These are phyloP conservation scores for Sminthurides bifidus DNA, from an alignment of 1,140 invertebrate genomes.

Conservation along the genomic window DNA sequence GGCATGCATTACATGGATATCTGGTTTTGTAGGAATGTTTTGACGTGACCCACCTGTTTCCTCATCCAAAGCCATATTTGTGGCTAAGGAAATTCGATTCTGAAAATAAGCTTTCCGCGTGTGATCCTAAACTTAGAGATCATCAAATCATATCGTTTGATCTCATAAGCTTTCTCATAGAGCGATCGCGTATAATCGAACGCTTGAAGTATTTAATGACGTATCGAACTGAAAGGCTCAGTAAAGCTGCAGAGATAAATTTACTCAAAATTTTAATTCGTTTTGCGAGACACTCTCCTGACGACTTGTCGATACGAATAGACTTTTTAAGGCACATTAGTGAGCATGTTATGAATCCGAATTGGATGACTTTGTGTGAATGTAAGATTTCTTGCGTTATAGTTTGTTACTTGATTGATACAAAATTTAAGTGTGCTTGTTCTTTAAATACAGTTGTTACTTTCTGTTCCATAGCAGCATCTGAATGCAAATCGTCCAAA, in stretches of 20 bases:
- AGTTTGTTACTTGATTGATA: neutral
- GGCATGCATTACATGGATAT: constrained; percentile 31
- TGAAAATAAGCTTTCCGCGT: constrained; percentile 38
- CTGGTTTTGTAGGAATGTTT: constrained; percentile 29
- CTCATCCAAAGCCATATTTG: constrained; percentile 41
- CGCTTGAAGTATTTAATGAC: constrained; percentile 7
- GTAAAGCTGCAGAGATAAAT: constrained; percentile 32
- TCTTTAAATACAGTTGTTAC: no score
- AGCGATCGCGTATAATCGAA: constrained; percentile 25
- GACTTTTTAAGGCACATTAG: constrained; percentile 6
- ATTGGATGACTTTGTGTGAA: constrained; percentile 8
- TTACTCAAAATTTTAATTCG: constrained; percentile 38
- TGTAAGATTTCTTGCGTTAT: neutral
- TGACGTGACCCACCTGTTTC: constrained; percentile 7
- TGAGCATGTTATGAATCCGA: neutral
- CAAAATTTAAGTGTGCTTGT: no score
- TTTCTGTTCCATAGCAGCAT: neutral
- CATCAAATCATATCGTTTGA: constrained; percentile 66
- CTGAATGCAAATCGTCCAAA: neutral
- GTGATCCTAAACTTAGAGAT: constrained; percentile 59
- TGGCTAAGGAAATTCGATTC: constrained; percentile 39
- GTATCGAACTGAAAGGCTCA: neutral
- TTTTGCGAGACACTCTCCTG: constrained; percentile 37
- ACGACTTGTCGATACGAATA: constrained; percentile 32
- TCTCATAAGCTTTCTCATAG: constrained; percentile 43